Evolutionary conservation across 2,888 invertebrate genomes (phyloP).

Genomic region (Bugulina stolonifera): DNA sequence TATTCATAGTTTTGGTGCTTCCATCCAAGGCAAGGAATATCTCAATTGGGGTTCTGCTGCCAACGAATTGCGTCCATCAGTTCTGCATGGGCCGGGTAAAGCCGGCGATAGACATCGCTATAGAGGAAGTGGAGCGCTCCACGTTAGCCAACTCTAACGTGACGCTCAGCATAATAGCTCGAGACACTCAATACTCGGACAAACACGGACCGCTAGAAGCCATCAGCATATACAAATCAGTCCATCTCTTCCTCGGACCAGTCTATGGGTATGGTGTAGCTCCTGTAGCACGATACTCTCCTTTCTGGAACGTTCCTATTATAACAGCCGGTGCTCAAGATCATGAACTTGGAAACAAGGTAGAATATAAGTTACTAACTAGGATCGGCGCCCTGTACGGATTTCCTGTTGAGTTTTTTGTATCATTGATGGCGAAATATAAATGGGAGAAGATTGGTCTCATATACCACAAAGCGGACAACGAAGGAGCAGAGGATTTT

Average conservation of each 20-base stretch:
- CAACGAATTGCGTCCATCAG: neutral
- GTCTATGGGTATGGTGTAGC: conserved; percentile 65
- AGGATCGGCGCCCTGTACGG: conserved; percentile 42
- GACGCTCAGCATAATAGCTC: neutral
- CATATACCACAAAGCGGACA: conserved; percentile 36
- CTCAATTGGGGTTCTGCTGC: conserved; percentile 30
- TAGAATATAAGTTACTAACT: conserved; percentile 70
- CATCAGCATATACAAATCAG: conserved; percentile 23
- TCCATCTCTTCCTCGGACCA: conserved; percentile 41
- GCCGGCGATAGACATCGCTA: conserved; percentile 29
- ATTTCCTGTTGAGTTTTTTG: conserved; percentile 39
- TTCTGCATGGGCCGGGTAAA: conserved; percentile 28
- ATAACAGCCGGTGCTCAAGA: conserved; percentile 61
- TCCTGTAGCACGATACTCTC: conserved; percentile 79
- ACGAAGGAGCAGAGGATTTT: conserved; percentile 31
- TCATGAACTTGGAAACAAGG: conserved; percentile 40
- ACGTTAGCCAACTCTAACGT: neutral
- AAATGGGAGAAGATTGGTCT: conserved; percentile 42
- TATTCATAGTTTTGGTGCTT: too few species aligned
- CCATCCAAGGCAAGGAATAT: conserved; percentile 31
- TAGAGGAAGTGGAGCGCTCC: conserved; percentile 20
- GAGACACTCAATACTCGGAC: neutral
- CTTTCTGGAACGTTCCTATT: conserved; percentile 78
- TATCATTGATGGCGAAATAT: conserved; percentile 35
- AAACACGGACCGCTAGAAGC: conserved; percentile 14